Evolutionary conservation across 2,113 vertebrate species (phyloP), one percentile per base, ranked within the genome.

Genomic region (Scortum barcoo): DNA sequence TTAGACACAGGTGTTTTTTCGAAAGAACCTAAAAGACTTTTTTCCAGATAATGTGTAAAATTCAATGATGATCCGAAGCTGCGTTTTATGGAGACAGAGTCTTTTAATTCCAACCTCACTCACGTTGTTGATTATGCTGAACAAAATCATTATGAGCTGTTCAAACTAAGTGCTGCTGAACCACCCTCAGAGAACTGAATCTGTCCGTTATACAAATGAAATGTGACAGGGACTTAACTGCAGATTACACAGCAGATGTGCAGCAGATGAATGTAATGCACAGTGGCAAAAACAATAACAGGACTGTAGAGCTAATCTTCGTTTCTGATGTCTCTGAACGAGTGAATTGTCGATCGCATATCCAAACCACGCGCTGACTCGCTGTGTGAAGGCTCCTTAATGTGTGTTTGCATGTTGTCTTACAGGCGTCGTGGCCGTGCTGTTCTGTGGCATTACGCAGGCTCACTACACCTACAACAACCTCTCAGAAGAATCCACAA

Each of bases 401-500:
- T 56, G 19, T 69, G 24, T 46, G 5, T 66, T 12, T 51, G 24
- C 54, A 3, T 63, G 33, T 79, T 50, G 24, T 73, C 30, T 30
- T 71, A 0, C 93, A 99, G 98, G 97, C 28, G 97, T 99, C n/a
- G 97, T 99, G 26, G 95, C 97, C 0, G 97, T 99, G 74, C 95
- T 99, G 57, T 99, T 98, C 93, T 99, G 98, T 88, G 98, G 97
- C 63, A 98, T 99, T 84, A 97, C 98, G 0, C 98, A 99, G 92
- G 98, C 98, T 30, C 98, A 99, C 93, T 99, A 99, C 79, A 99
- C 98, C 0, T 96, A 96, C 92, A 99, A 98, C 91, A 99, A 99
- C 87, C 93, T 99, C 11, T 99, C 96, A 0, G 95, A 95, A 0
- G 98, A 99, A 80, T 99, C 98, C 28, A 97, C 96, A n/a, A 96